Percentiles rank a stretch among this genome's conserved stretches.
Evolutionary conservation across 1,140 invertebrate species (phyloP).

Genomic region (Drosophila neocordata): DNA sequence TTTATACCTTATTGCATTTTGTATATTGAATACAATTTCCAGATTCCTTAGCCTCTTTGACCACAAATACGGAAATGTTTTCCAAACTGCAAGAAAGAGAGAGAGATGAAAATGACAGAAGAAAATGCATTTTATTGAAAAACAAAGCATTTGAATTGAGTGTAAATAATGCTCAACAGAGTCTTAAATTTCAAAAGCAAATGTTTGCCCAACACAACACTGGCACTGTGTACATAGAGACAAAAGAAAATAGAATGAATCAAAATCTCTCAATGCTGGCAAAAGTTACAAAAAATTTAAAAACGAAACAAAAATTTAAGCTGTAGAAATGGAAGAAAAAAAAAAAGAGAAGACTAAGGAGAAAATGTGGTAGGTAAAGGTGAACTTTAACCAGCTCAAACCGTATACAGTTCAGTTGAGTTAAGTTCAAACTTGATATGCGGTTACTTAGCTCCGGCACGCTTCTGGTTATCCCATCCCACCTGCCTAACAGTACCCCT

Average conservation of each 20-base stretch:
- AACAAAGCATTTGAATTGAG: slow-evolving; percentile 41
- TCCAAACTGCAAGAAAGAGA: no score
- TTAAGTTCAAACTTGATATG: not conserved
- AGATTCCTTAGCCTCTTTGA: no score
- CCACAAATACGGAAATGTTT: no score
- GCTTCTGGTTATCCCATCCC: not conserved
- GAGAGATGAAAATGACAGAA: slow-evolving; percentile 5
- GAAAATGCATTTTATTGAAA: not conserved
- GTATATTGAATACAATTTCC: no score
- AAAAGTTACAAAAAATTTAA: slow-evolving; percentile 8
- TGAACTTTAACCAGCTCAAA: not conserved
- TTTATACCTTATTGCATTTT: no score
- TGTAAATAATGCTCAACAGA: slow-evolving; percentile 51
- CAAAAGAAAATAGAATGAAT: not conserved
- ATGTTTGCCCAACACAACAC: slow-evolving; percentile 24
- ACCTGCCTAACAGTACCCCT: not conserved
- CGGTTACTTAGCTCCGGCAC: slow-evolving; percentile 1
- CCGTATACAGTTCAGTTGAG: slow-evolving; percentile 3
- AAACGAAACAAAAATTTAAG: slow-evolving; percentile 26
- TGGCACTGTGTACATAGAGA: not conserved
- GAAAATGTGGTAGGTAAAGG: no score
- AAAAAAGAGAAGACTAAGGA: no score
- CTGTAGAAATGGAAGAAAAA: not conserved
- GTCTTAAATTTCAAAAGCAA: slow-evolving; percentile 42
- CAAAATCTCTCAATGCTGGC: not conserved